Conservation (phyloP, 2,888 invertebrate species). For the Stictocephala bisonia region DNA sequence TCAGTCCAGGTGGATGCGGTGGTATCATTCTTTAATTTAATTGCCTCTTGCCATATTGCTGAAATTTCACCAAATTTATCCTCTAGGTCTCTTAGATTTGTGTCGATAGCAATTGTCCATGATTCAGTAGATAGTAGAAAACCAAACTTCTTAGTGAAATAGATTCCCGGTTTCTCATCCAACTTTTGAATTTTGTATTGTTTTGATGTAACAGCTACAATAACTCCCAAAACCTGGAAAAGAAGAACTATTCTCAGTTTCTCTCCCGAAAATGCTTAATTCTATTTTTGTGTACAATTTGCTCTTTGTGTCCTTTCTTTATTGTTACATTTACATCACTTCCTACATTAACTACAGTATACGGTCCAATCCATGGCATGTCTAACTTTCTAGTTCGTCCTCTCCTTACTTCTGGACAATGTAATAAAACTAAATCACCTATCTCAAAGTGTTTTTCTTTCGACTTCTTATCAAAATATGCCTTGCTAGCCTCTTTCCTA, state of each 20-base stretch:
- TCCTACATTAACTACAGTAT: not conserved
- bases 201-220: not conserved
- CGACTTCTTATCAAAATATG: not conserved
- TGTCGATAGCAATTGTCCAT: slow-evolving; percentile 13
- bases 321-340: slow-evolving; percentile 10
- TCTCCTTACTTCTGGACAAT: not conserved
- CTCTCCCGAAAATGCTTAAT: slow-evolving; percentile 14
- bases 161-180: not conserved
- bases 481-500: not conserved
- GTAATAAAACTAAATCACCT: not conserved
- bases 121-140: slow-evolving; percentile 4
- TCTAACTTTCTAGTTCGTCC: slow-evolving; percentile 1
- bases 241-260: not conserved
- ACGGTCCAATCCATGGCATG: not conserved
- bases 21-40: not conserved
- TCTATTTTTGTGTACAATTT: slow-evolving; percentile 13
- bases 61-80: not conserved
- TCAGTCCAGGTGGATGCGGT: slow-evolving; percentile 1
- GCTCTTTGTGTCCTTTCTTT: not conserved
- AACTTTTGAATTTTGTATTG: slow-evolving; percentile 2
- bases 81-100: not conserved
- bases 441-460: not conserved
- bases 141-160: slow-evolving; percentile 8
- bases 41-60: not conserved
- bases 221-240: not conserved